Percentiles rank a stretch among this genome's conserved stretches.
Evolutionary conservation across 2,113 vertebrate genomes (phyloP).

Genomic region (Progne subis): DNA sequence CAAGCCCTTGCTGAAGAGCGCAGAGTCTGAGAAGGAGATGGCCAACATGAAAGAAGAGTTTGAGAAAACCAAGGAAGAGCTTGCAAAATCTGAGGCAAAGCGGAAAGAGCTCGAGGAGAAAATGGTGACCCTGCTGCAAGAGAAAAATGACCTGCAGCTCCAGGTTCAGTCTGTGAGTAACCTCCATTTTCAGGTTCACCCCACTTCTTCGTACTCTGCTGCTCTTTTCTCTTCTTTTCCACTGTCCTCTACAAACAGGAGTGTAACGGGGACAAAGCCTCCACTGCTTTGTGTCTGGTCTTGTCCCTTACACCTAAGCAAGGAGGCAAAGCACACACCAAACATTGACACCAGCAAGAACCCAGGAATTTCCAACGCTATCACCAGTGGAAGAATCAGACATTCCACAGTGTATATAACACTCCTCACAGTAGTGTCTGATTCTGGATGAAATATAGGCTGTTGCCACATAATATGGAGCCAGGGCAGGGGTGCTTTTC

Average conservation of each 20-base stretch:
- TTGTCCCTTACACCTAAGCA: not conserved
- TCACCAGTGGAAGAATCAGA: not conserved
- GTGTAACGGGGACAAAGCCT: not conserved
- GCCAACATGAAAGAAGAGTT: constrained; percentile 81
- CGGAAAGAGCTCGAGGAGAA: constrained; percentile 86
- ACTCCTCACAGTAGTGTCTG: not conserved
- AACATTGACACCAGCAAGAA: not conserved
- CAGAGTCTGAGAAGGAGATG: constrained; percentile 80
- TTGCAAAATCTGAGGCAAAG: constrained; percentile 79
- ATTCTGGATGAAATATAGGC: not conserved
- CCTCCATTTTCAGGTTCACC: not conserved
- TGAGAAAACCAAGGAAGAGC: constrained; percentile 79
- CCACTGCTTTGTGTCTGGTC: not conserved
- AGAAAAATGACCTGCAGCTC: constrained; percentile 84
- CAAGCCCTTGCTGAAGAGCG: constrained; percentile 82
- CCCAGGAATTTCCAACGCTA: not conserved
- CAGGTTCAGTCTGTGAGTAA: constrained; percentile 75
- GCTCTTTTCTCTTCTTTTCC: not conserved
- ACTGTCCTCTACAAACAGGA: not conserved
- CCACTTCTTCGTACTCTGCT: not conserved
- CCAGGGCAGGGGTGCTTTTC: not conserved
- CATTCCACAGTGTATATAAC: not conserved
- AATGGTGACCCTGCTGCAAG: constrained; percentile 80
- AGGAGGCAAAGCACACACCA: not conserved
- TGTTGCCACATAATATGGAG: not conserved